Base-by-base conservation (phyloP, 2,113 vertebrate genomes). In the Mesocricetus auratus region DNA sequence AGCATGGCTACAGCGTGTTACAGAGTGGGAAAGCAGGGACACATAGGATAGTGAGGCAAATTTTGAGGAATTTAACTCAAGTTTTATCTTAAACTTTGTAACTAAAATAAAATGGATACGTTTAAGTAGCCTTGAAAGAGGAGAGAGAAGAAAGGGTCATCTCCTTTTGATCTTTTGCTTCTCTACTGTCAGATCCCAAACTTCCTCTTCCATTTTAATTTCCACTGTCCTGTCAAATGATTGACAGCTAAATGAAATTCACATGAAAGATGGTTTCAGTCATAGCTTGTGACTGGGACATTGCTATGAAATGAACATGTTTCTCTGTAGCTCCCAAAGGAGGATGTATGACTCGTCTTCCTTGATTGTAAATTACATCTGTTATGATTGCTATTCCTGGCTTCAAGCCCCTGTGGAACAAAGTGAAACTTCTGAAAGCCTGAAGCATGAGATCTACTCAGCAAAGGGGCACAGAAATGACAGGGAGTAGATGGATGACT, bases 241-340 rank as follows among this genome's bases (percentile, higher is more conserved):
- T 73, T 95, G 78, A 89, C 90, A 97, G 17, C 26, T 94, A 93
- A 95, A 94, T 97, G 85, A 95, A 96, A 89, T 89, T n/a, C 60
- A 53, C 75, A 86, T 96, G 94, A 94, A 94, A 86, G 82, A 78
- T 82, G 36, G 36, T 45, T 89, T 97, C 78, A 93, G 42, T 42
- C n/a, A n/a, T n/a, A 71, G 75, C 22, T 53, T 73, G 62, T 36
- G 47, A 62, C 47, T 74, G 0, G 73, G 42, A 13, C 87, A 71
- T 53, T 15, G 31, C 62, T 75, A 8, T 33, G 78, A 81, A 60
- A 90, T 56, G 26, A 82, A 66, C n/a, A 16, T 66, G n/a, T 86
- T 89, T 78, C 29, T 50, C 58, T 60, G 39, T 10, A 60, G 45
- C 10, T 81, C 47, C 66, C 69, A 31, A 31, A 62, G 12, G 29